These are phyloP conservation scores for Naso thynnoides DNA, from an alignment of 2,797 vertebrate species.

Conservation along the genomic window DNA sequence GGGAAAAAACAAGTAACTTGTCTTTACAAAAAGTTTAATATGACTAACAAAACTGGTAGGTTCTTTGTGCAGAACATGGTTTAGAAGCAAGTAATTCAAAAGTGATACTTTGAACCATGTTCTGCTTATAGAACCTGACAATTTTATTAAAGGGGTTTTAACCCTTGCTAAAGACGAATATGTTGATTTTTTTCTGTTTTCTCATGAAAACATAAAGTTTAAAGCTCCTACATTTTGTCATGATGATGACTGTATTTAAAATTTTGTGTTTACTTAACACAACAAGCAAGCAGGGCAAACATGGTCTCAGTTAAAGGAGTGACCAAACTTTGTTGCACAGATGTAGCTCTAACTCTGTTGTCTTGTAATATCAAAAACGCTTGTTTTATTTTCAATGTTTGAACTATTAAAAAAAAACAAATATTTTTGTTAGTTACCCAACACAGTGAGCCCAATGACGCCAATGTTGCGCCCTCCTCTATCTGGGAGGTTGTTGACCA, in stretches of 20 bases:
- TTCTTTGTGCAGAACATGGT: too few relatives aligned
- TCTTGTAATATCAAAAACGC: background rate
- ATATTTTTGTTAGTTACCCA: slow-evolving; percentile 84
- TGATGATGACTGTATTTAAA: background rate
- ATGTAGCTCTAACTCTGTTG: background rate
- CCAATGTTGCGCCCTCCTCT: slow-evolving; percentile 95
- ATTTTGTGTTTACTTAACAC: too few relatives aligned
- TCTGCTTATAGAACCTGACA: too few relatives aligned
- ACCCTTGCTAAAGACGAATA: too few relatives aligned
- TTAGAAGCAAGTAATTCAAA: too few relatives aligned
- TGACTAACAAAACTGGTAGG: too few relatives aligned
- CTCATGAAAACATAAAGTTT: too few relatives aligned
- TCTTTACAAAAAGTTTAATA: too few relatives aligned
- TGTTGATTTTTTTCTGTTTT: too few relatives aligned
- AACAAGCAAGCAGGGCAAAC: background rate
- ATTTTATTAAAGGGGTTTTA: too few relatives aligned
- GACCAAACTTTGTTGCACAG: background rate
- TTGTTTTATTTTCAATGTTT: background rate
- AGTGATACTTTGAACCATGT: too few relatives aligned
- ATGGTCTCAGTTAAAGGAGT: background rate
- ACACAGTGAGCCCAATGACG: slow-evolving; percentile 95
- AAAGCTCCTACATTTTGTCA: background rate
- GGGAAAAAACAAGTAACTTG: too few relatives aligned
- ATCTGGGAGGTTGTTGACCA: slow-evolving; percentile 98
- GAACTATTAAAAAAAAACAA: background rate